Evolutionary conservation across 1,140 invertebrate genomes (phyloP), one percentile per base, ranked within the genome.

Genomic region (Heterodera carotae): DNA sequence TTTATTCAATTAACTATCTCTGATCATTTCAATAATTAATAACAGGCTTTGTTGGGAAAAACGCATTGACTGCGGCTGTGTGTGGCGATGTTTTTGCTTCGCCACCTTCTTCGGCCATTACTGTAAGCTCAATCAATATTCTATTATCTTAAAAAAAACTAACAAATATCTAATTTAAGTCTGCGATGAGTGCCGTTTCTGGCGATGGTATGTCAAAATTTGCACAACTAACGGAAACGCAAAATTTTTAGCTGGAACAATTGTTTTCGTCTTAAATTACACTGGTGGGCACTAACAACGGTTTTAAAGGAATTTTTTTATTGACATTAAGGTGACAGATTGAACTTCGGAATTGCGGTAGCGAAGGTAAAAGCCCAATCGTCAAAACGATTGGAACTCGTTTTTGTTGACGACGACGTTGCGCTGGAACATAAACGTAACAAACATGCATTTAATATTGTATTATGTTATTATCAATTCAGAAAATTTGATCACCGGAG

Each of bases 181-280:
- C 62, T 29, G 67, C 33, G 33, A 3, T 33, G 53, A 68, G 39
- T 27, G 76, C 59, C 53, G 56, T 7, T 56, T 64, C 27, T 25
- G 27, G 29, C 15, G 60, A 34, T 33, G 36, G 36, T 71, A 71
- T 31, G 8, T 22, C 25, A 12, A 39, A 60, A 6, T 80, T 76
- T 39, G 59, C 69, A 80, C 64, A 77, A 77, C 59, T 60, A 74
- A 59, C 25, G 68, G 33, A 34, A 34, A n/a, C n/a, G 6, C 10
- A 66, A 62, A 62, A 12, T 2, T 82, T 89, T 56, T 69, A 93
- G 92, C 89, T 78, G 93, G 93, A 34, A 90, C 92, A 67, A 83
- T 94, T 5, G 90, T 94, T 0, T 89, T 94, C 25, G 90, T 94
- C 8, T 92, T 92, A 12, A 95, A 95, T 89, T 95, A 95, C 86